These are phyloP conservation scores for Apteryx mantelli DNA, from an alignment of 2,113 vertebrate genomes.

Conservation along the genomic window DNA sequence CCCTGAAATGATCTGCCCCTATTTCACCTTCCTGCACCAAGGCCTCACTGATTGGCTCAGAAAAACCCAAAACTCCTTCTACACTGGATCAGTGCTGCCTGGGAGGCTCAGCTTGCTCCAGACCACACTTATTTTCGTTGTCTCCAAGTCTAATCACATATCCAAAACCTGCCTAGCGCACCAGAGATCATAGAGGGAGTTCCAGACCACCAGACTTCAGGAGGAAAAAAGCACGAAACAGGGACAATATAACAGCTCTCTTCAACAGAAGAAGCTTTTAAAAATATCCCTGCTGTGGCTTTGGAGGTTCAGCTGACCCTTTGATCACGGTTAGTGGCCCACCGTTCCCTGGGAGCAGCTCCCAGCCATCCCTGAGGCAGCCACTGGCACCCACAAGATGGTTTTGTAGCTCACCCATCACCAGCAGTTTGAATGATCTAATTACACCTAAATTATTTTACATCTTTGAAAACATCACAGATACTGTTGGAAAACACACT, in stretches of 20 bases:
- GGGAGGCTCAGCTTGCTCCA: neutral
- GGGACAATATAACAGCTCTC: neutral
- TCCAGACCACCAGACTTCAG: neutral
- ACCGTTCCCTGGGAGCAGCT: neutral
- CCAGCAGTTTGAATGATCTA: neutral
- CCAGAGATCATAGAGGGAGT: neutral
- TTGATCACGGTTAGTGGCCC: accelerated
- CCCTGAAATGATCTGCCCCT: neutral
- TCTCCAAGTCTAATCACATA: neutral
- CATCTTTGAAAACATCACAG: neutral
- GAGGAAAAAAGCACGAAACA: neutral
- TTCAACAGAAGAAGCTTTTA: neutral
- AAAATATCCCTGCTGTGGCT: neutral
- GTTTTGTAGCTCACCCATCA: neutral
- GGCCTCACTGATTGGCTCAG: neutral
- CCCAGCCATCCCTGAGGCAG: neutral
- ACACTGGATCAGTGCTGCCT: no score
- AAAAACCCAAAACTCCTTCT: neutral
- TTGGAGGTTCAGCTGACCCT: neutral
- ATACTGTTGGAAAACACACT: neutral
- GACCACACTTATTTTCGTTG: neutral
- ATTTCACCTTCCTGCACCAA: neutral
- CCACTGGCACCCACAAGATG: neutral
- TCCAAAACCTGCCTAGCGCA: neutral
- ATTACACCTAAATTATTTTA: neutral